phyloP scores from a whole-genome alignment of 2,888 invertebrate genomes.

The Drosophila greeni region DNA sequence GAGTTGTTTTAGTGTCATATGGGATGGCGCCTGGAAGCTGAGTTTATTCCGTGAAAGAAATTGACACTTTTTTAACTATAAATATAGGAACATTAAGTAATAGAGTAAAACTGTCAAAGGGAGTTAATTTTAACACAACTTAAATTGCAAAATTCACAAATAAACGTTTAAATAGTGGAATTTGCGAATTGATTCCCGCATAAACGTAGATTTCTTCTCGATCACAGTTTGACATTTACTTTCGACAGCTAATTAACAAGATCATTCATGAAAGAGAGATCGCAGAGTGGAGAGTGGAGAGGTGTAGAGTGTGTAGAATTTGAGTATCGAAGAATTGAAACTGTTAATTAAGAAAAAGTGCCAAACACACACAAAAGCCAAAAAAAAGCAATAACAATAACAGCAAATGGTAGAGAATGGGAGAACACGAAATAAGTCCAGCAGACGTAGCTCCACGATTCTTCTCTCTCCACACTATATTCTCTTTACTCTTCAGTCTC shows the following conservation, averaged over 20 bases:
- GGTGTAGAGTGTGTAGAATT: not conserved
- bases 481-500: slow-evolving; percentile 3
- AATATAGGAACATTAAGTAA: not conserved
- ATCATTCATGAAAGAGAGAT: slow-evolving; percentile 23
- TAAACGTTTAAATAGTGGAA: not conserved
- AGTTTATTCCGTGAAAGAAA: slow-evolving; percentile 5
- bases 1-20: not conserved
- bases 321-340: slow-evolving; percentile 14
- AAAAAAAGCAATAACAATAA: not conserved
- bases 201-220: not conserved
- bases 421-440: slow-evolving; percentile 9
- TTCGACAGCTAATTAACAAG: slow-evolving; percentile 14
- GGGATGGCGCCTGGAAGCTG: slow-evolving; percentile 1
- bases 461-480: not conserved
- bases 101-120: too few relatives aligned
- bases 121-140: not conserved
- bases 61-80: not conserved
- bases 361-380: slow-evolving; percentile 15
- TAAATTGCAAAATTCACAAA: not conserved
- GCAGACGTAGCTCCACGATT: slow-evolving; percentile 8
- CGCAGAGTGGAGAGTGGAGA: not conserved
- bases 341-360: slow-evolving; percentile 27
- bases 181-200: not conserved
- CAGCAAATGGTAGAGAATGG: slow-evolving; percentile 9
- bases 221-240: slow-evolving; percentile 7